Evolutionary conservation across 2,113 vertebrate species (phyloP).

Genomic region (Argyrosomus japonicus): DNA sequence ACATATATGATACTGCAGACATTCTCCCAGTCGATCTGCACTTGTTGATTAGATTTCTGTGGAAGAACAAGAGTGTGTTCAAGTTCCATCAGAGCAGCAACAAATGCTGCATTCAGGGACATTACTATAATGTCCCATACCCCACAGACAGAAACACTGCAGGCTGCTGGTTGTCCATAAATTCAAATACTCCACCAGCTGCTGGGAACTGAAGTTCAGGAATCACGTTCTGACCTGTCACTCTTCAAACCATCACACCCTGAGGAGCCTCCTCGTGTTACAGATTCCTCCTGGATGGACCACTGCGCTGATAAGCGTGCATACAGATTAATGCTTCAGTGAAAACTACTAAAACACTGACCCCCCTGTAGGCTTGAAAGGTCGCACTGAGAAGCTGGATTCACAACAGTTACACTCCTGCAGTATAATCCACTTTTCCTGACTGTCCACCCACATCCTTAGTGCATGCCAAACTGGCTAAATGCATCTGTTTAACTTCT

Average conservation of each 20-base stretch:
- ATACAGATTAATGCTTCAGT: not conserved
- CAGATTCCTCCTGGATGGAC: slow-evolving; percentile 27
- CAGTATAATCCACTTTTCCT: not conserved
- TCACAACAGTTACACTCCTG: not conserved
- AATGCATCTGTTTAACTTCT: not conserved
- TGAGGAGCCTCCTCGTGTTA: slow-evolving; percentile 23
- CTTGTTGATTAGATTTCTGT: slow-evolving; percentile 49
- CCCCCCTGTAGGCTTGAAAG: not conserved
- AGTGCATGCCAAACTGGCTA: not conserved
- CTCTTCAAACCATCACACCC: not conserved
- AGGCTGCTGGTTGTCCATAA: not conserved
- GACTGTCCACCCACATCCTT: not conserved
- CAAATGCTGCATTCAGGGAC: slow-evolving; percentile 16
- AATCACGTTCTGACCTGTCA: slow-evolving; percentile 37
- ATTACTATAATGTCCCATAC: not conserved
- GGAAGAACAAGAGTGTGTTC: slow-evolving; percentile 28
- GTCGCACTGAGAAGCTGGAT: not conserved
- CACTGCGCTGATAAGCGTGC: not conserved
- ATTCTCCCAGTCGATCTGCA: slow-evolving; percentile 55
- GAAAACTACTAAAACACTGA: not conserved
- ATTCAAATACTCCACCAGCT: not conserved
- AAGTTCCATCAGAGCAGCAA: not conserved
- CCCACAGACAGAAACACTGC: not conserved
- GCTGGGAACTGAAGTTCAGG: slow-evolving; percentile 2
- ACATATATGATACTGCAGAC: slow-evolving; percentile 12